Evolutionary conservation across 2,888 invertebrate species (phyloP), one percentile per base, ranked within the genome.

Genomic region (Scaptomyza tumidula): DNA sequence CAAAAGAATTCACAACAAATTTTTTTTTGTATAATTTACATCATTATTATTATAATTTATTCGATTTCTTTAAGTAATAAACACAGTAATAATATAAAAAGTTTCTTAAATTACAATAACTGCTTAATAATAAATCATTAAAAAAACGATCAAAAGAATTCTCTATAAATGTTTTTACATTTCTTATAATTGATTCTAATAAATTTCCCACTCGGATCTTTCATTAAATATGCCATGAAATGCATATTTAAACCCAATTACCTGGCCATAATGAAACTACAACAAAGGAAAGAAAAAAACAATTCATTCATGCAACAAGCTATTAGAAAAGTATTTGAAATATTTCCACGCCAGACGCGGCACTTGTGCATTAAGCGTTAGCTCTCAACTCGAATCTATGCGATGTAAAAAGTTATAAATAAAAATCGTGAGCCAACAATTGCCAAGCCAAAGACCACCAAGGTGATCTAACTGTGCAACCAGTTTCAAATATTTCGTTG

Each of bases 311-410:
- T 65, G 66, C 71, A 75, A 63, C 46, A 50, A 48, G 72, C 86
- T 84, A 78, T 86, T 86, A 82, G 86, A 84, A 84, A 86, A 82
- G 66, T 78, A 82, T 82, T 86, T 86, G 78, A 82, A 82, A 86
- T 84, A 82, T 86, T 82, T 86, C 69, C 85, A 86, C 81, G 84
- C 78, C 53, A 52, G n/a, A 27, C 16, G 52, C 44, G 31, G 31
- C 45, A 41, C 58, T 62, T 63, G 76, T 62, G 60, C 55, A 43
- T 53, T 58, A 24, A 10, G 14, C 43, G 52, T 29, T 52, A 54
- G 63, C 66, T 50, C 55, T 52, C 63, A 45, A 43, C 71, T 57
- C 46, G 45, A 45, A 73, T 68, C 64, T 56, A 43, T 9, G 0
- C 39, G 9, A 16, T 72, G 60, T 57, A 73, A 31, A 29, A 29